Base-by-base conservation (phyloP, 2,888 invertebrate species). In the Drosophila antonietae region DNA sequence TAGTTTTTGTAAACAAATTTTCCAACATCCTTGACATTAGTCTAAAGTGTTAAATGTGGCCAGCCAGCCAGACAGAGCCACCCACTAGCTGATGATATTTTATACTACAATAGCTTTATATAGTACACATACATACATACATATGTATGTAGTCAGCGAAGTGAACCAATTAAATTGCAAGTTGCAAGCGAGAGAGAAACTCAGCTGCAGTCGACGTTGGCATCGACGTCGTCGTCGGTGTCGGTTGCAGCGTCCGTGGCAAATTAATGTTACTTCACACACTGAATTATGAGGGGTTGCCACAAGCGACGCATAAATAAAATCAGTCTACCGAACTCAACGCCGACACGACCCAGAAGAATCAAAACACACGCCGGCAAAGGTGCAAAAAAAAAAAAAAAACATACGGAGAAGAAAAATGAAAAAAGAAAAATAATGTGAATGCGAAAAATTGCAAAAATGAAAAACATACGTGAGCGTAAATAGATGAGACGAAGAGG, bases 231-330 rank as follows among this genome's bases (percentile, higher is more conserved):
- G 41, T 2, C 23, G 15, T 53, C 55, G 33, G 43, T 56, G 56
- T 56, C 56, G 56, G 56, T 33, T 43, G 57, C 57, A 57, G 51
- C 58, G 49, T 51, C 68, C 62, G 68, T 70, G 65, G 79, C 82
- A 79, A 84, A 80, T 79, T 79, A 78, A 82, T 83, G 80, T 84
- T 83, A 67, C 78, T 81, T 78, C 79, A 83, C 86, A 78, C 75
- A 59, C 77, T 88, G 88, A 88, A 82, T 88, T 88, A 88, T 90
- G 89, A 79, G 75, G 75, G 55, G 61, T 79, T 82, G 84, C 90
- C 87, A 75, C 87, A 88, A 86, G 89, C 83, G 90, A 83, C 80
- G 84, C 89, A 90, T 90, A 90, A 90, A 88, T 84, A 90, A 90
- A 90, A 88, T 77, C 83, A 82, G 79, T 87, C 77, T 76, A 76